phyloP scores from a whole-genome alignment of 2,797 vertebrate species.

The Gymnothorax reevesii region DNA sequence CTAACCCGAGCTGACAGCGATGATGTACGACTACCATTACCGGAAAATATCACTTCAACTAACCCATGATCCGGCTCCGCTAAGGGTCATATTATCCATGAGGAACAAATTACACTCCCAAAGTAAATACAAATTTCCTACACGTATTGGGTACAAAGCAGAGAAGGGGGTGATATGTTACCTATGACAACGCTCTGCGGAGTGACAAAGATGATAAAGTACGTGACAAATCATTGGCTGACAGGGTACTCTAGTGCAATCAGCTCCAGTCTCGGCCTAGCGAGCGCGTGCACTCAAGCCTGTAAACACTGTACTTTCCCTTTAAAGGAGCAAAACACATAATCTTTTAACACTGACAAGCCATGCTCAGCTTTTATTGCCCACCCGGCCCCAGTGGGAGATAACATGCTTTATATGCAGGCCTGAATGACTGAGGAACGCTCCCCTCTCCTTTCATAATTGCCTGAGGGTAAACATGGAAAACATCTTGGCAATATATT shows the following conservation, averaged over 20 bases:
- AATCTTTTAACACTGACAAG: constrained; percentile 75
- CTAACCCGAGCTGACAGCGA: constrained; percentile 99
- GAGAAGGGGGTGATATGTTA: constrained; percentile 68
- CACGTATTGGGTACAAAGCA: constrained; percentile 84
- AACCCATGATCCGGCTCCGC: constrained; percentile 99
- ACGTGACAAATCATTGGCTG: constrained; percentile 85
- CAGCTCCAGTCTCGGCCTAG: constrained; percentile 75
- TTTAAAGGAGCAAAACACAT: constrained; percentile 76
- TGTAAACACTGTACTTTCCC: constrained; percentile 79
- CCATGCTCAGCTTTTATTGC: constrained; percentile 75
- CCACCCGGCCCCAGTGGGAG: constrained; percentile 64
- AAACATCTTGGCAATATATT: constrained; percentile 63
- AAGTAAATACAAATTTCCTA: constrained; percentile 99
- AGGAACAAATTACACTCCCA: constrained; percentile 99
- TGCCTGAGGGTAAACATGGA: constrained; percentile 66
- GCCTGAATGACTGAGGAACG: constrained; percentile 69
- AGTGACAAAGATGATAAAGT: constrained; percentile 90
- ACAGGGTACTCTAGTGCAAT: constrained; percentile 77
- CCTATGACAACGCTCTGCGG: constrained; percentile 75
- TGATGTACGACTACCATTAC: constrained; percentile 99
- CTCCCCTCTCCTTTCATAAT: constrained; percentile 65
- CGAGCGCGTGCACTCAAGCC: constrained; percentile 75
- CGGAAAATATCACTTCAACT: constrained; percentile 99
- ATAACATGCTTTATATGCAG: constrained; percentile 67
- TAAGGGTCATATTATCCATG: constrained; percentile 99